Conservation (phyloP, 2,888 invertebrate genomes). For the Apotomis betuletana region DNA sequence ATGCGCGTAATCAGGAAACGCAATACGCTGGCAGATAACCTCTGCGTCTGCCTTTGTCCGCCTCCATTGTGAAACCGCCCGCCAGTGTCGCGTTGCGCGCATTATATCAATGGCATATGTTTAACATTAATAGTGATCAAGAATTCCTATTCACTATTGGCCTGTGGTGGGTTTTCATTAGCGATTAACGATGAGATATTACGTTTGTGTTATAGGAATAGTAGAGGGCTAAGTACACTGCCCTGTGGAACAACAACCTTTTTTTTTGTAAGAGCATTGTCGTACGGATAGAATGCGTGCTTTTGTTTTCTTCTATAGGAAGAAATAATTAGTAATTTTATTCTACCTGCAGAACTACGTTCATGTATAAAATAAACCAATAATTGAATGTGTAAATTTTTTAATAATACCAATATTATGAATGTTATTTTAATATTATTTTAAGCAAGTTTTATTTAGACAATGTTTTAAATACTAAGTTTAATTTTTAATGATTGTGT, state of each 20-base stretch:
- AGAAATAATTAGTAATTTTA: too few relatives aligned
- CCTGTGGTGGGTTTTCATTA: background rate
- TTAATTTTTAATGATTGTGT: too few relatives aligned
- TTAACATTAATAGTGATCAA: background rate
- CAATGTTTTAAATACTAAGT: too few relatives aligned
- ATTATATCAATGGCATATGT: constrained; percentile 6
- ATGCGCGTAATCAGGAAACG: constrained; percentile 20
- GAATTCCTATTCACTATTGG: background rate
- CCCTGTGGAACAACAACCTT: background rate
- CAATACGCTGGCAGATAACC: constrained; percentile 28
- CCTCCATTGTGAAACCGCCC: constrained; percentile 3
- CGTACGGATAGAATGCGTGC: background rate
- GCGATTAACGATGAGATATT: background rate
- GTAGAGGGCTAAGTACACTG: background rate
- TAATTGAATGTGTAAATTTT: too few relatives aligned
- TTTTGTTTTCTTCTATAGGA: background rate
- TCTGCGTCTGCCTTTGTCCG: constrained; percentile 25
- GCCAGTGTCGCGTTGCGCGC: constrained; percentile 10
- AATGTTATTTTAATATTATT: too few relatives aligned
- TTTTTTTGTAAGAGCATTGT: background rate
- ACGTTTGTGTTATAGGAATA: background rate
- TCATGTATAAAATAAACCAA: too few relatives aligned
- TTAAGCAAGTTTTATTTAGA: too few relatives aligned
- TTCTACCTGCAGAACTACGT: too few relatives aligned
- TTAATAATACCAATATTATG: too few relatives aligned